Conservation (phyloP, 2,888 invertebrate species). For the Trissonchulus latispiculum region DNA sequence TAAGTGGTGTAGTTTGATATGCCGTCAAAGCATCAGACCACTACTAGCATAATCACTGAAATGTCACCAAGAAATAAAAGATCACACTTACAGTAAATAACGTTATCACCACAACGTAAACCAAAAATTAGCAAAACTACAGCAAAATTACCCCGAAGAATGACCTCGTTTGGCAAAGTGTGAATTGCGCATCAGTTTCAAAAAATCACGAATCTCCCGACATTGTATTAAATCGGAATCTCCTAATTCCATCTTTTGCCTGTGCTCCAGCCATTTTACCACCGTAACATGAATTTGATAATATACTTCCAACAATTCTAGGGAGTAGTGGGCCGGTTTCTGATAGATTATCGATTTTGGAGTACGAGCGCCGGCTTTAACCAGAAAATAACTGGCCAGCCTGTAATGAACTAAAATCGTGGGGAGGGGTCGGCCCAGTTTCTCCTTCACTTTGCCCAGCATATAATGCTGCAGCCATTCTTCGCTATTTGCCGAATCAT, state of each 20-base stretch:
- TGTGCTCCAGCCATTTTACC: conserved; percentile 19
- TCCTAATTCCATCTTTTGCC: not conserved
- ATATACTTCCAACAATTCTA: conserved; percentile 45
- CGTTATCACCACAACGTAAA: too few relatives aligned
- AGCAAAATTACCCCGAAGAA: too few relatives aligned
- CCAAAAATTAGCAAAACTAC: too few relatives aligned
- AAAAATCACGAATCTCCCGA: too few relatives aligned
- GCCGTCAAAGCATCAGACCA: too few relatives aligned
- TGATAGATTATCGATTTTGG: conserved; percentile 43
- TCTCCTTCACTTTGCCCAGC: conserved; percentile 88
- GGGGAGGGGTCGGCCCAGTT: conserved; percentile 42
- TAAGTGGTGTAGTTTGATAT: too few relatives aligned
- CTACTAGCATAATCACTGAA: too few relatives aligned
- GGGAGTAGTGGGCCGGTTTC: conserved; percentile 42
- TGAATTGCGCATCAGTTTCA: not conserved
- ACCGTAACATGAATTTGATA: conserved; percentile 21
- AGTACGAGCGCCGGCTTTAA: conserved; percentile 44
- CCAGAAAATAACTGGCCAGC: conserved; percentile 40
- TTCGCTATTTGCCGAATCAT: too few relatives aligned
- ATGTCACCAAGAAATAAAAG: too few relatives aligned
- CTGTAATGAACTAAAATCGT: not conserved
- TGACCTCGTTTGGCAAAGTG: not conserved
- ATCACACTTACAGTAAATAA: too few relatives aligned
- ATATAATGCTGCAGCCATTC: conserved; percentile 86
- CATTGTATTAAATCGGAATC: not conserved